Percentiles rank a stretch among this genome's conserved stretches.
phyloP scores from a whole-genome alignment of 1,140 invertebrate species.

The Diprion similis region DNA sequence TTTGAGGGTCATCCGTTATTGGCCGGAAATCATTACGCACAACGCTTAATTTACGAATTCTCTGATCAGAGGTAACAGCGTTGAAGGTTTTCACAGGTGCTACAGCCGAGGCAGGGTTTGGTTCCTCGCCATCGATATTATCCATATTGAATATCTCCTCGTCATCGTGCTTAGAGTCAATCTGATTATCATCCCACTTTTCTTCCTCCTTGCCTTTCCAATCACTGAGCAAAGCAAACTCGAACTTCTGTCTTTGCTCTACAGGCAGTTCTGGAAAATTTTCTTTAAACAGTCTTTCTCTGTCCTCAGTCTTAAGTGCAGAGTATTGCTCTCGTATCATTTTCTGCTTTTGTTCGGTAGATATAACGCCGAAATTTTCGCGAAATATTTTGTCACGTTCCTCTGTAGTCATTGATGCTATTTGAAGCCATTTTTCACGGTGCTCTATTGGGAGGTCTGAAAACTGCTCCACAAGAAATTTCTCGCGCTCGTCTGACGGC shows the following conservation, averaged over 20 bases:
- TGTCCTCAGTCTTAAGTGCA: conserved; percentile 54
- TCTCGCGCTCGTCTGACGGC: conserved; percentile 54
- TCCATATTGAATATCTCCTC: conserved; percentile 75
- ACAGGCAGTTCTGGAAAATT: conserved; percentile 57
- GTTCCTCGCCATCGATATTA: conserved; percentile 64
- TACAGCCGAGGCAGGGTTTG: conserved; percentile 30
- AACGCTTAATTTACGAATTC: conserved; percentile 57
- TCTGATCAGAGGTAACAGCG: conserved; percentile 52
- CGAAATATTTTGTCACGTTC: conserved; percentile 56
- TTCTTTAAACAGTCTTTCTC: conserved; percentile 57
- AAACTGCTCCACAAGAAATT: conserved; percentile 56
- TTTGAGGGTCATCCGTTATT: conserved; percentile 54
- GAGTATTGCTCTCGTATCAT: conserved; percentile 59
- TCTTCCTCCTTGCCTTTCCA: conserved; percentile 50
- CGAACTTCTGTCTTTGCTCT: conserved; percentile 55
- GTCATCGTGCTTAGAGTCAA: conserved; percentile 47
- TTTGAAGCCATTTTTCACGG: conserved; percentile 57
- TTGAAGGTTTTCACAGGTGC: conserved; percentile 52
- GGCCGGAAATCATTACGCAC: conserved; percentile 70
- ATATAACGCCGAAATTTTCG: conserved; percentile 52
- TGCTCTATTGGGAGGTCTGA: conserved; percentile 55
- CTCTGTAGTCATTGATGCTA: conserved; percentile 52
- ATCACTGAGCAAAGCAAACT: conserved; percentile 53
- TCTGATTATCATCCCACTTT: conserved; percentile 51
- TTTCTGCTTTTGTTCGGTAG: conserved; percentile 53